These are phyloP conservation scores for Lepidurus apus DNA, from an alignment of 1,140 invertebrate species.

Conservation along the genomic window DNA sequence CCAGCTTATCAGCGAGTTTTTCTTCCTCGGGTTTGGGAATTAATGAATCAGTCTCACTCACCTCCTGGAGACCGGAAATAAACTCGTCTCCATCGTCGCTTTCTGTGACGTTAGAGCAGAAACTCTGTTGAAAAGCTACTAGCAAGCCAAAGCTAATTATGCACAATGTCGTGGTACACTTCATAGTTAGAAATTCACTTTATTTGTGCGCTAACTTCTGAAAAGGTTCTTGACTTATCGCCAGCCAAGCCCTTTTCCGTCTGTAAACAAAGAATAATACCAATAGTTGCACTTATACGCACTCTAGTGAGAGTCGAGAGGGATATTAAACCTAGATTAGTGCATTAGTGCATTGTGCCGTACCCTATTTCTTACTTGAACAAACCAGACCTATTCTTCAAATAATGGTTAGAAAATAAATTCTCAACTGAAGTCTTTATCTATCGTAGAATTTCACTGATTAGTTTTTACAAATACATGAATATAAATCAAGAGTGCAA, in stretches of 20 bases:
- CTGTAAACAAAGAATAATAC: neutral
- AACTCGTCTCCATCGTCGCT: neutral
- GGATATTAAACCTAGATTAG: no score
- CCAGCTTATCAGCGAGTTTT: neutral
- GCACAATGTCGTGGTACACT: neutral
- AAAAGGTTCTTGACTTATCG: neutral
- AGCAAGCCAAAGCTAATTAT: conserved; percentile 16
- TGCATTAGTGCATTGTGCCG: no score
- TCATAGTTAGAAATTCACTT: conserved; percentile 13
- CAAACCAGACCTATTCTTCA: no score
- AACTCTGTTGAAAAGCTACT: neutral
- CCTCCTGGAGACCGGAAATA: neutral
- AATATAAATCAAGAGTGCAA: no score
- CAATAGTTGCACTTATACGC: neutral
- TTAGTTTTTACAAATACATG: no score
- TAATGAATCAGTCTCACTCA: neutral
- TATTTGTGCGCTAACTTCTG: neutral
- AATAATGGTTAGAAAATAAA: no score
- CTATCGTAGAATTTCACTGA: no score
- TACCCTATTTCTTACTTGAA: no score
- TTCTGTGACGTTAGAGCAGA: neutral
- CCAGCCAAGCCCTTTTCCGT: neutral
- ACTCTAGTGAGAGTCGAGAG: neutral
- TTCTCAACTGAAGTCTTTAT: no score
- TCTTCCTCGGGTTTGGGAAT: neutral